Percentiles rank a stretch among this genome's conserved stretches.
Conservation (phyloP, 2,113 vertebrate genomes). For the Mastomys coucha region DNA sequence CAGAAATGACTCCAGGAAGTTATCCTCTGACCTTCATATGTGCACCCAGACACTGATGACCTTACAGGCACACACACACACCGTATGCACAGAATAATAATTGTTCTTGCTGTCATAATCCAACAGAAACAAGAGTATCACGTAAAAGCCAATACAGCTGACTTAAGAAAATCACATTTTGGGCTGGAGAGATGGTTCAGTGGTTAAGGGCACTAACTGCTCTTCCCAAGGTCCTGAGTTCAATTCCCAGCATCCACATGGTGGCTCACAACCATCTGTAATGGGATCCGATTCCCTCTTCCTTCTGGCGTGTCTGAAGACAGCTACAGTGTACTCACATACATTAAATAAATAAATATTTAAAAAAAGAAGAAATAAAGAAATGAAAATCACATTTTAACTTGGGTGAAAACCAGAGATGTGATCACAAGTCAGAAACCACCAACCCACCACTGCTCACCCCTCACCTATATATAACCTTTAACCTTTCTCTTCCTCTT, state of each 20-base stretch:
- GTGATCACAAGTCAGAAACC: not conserved
- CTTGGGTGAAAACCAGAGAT: not conserved
- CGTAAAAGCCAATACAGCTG: not conserved
- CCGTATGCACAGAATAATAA: not conserved
- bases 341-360: no score
- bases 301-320: no score
- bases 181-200: no score
- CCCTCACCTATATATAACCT: not conserved
- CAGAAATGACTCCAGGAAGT: not conserved
- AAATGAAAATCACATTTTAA: not conserved
- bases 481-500: not conserved
- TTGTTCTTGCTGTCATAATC: not conserved
- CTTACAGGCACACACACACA: not conserved
- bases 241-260: no score
- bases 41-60: not conserved
- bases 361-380: no score
- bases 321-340: no score
- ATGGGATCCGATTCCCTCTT: no score
- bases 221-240: no score
- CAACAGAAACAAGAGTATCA: not conserved
- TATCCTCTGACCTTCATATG: not conserved
- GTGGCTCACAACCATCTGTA: no score
- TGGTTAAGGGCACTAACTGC: no score
- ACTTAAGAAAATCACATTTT: not conserved
- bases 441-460: not conserved